Base-by-base conservation (phyloP, 1,140 invertebrate genomes). In the Pseudomyrmex flavicornis region DNA sequence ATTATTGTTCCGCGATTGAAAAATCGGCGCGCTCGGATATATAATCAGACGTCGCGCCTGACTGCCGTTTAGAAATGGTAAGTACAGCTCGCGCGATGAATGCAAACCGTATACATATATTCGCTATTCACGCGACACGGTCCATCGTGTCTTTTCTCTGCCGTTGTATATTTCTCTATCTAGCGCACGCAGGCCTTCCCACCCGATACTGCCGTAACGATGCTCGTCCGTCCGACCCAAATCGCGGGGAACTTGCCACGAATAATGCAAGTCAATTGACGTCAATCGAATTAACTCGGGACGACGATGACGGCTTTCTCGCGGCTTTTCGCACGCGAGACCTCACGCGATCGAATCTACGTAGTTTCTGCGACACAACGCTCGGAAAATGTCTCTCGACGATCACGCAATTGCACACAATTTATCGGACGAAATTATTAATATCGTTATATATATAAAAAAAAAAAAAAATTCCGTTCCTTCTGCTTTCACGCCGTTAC, bases 231-330 rank as follows among this genome's bases (percentile, higher is more conserved):
- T 61, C 22, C 76, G 66, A 80, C 66, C 66, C 54, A 70, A 59
- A 80, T 80, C 66, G 75, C 13, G 35, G 22, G 35, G 63, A 20
- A 52, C 65, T 26, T 26, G 10, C 52, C 10, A 10, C 65, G 35
- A 58, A 22, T 26, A 79, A 70, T 26, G 65, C 76, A 48, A 69
- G 54, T 70, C 76, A 79, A 79, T 79, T 66, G 65, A 59, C 65
- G 54, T 10, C 54, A 54, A 80, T 80, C 66, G 66, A 72, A 80
- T 80, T 72, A 80, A 72, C 70, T 58, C 70, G 52, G 54, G 48
- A 17, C 52, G 52, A 20, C 26, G 26, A 22, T 52, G 75, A 58
- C 22, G 56, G 13, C 12, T 72, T 48, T 46, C 61, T 12, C 48
- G 48, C 35, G 62, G 7, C 20, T 62, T 62, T 50, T 66, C 17